Base-by-base conservation (phyloP, 2,797 vertebrate species). In the Balearica regulorum region DNA sequence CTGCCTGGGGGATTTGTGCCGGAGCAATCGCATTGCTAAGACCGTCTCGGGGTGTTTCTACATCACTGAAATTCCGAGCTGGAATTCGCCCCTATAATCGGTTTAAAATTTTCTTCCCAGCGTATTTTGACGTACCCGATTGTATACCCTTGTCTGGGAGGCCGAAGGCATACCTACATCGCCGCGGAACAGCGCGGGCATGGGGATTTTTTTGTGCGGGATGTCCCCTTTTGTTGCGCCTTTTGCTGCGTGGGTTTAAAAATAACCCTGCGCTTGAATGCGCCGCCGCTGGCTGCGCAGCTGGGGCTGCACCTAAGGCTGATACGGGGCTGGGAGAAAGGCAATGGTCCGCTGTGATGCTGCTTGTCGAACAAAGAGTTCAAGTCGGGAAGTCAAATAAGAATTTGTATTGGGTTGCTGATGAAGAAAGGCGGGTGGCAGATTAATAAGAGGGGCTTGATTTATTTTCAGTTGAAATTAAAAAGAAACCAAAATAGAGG, bases 181-280 rank as follows among this genome's bases (percentile, higher is more conserved):
- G 21, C 35, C 28, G 51, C 22, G 31, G 39, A 37, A 22, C 9
- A 20, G 48, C 16, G 17, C 80, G n/a, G 55, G 71, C 37, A 13
- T 44, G 39, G 39, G 39, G 13, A 44, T 24, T 49, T 48, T 55
- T 53, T 44, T 20, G 49, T 58, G 94, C 90, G 94, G 70, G 78
- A 66, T 66, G 84, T 81, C 65, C 33, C 69, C 80, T 93, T 92
- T 83, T 55, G 90, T 94, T 61, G 86, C 87, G 69, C 91, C 57
- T 76, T 95, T 83, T 39, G 39, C 90, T 87, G 83, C 65, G n/a
- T 8, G 91, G 79, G 69, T 94, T 96, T 97, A 68, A 95, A 96
- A 96, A 96, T 92, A 96, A 68, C 95, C 85, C 69, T 14, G 94
- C 58, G 25, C 64, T 29, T 6, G 37, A 44, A 18, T 1, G 82